Conservation (phyloP, 2,113 vertebrate species). For the Melierax canorus region DNA sequence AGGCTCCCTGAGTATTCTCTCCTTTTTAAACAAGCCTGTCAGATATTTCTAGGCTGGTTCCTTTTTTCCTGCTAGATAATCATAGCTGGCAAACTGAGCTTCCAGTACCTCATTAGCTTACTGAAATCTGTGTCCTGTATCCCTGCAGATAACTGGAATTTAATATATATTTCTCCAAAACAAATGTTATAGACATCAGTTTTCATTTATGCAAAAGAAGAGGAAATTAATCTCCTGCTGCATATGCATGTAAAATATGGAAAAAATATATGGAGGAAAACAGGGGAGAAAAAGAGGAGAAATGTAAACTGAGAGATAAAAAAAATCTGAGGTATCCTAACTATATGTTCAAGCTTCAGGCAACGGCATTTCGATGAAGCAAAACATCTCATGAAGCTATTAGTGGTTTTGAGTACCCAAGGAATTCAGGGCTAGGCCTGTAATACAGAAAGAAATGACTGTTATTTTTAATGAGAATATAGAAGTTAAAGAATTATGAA, state of each 20-base stretch:
- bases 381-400: neutral
- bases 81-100: neutral
- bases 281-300: neutral
- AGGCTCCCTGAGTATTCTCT: neutral
- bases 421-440: neutral
- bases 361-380: neutral
- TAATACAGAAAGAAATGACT: neutral
- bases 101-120: conserved; percentile 6
- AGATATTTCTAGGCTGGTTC: neutral
- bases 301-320: neutral
- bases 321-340: neutral
- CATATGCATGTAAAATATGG: neutral
- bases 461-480: neutral
- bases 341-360: neutral
- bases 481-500: neutral
- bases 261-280: neutral
- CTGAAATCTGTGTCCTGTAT: conserved; percentile 1
- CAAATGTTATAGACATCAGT: neutral
- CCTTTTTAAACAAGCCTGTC: conserved; percentile 23
- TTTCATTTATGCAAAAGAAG: conserved; percentile 7
- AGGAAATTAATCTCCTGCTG: neutral
- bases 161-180: neutral
- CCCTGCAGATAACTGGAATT: conserved; percentile 19
- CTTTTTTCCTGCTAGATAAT: neutral
- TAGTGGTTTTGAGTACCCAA: neutral